Evolutionary conservation across 1,140 invertebrate genomes (phyloP).

Genomic region (Saccostrea glomerata): DNA sequence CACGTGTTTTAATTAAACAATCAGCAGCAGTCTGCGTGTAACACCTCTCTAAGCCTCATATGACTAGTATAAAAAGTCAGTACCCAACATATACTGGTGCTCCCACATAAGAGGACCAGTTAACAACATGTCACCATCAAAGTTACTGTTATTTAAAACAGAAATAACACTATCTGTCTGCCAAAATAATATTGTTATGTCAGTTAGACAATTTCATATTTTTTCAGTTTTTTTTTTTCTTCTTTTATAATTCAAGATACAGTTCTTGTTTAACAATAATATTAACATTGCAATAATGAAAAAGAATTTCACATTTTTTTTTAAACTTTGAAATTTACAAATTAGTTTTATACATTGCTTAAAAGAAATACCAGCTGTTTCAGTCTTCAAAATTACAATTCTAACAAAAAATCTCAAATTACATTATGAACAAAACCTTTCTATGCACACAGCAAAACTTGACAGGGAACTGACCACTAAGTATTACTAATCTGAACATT

Average conservation of each 20-base stretch:
- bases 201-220: neutral
- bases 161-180: neutral
- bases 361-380: neutral
- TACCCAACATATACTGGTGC: constrained; percentile 21
- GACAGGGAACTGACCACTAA: constrained; percentile 21
- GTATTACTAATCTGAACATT: neutral
- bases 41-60: neutral
- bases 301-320: neutral
- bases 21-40: constrained; percentile 11
- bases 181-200: neutral
- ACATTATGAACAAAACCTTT: neutral
- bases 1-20: neutral
- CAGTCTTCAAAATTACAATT: neutral
- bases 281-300: neutral
- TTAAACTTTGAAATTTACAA: neutral
- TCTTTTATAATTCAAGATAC: neutral
- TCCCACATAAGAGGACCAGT: neutral
- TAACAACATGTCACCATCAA: constrained; percentile 6
- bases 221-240: neutral
- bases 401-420: neutral
- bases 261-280: neutral
- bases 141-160: neutral
- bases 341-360: neutral
- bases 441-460: neutral
- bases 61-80: constrained; percentile 30